Base-by-base conservation (phyloP, 2,797 vertebrate species). In the Sebastes iracundus region DNA sequence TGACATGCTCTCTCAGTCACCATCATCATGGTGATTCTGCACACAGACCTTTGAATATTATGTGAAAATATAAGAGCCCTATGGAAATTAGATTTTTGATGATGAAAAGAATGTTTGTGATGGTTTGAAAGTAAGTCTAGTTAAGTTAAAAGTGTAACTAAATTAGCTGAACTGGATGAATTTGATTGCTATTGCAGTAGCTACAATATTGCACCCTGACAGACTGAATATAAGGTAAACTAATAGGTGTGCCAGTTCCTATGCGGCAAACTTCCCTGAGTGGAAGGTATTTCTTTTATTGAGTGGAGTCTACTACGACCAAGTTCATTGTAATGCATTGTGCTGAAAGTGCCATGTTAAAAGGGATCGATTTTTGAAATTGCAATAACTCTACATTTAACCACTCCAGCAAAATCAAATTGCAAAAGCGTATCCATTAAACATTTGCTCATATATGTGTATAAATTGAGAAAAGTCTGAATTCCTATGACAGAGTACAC, bases 351-450 rank as follows among this genome's bases (percentile, higher is more conserved):
- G 22, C 28, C 66, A 74, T 75, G 59, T 90, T 80, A 74, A 81
- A 83, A 76, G 42, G 2, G 7, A 86, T 81, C 53, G 76, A 82
- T 87, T 88, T 83, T 79, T 74, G 62, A 85, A 80, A 82, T 30
- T 74, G 64, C 61, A 79, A 81, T 87, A 85, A 78, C 75, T 89
- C 84, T 58, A 58, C 9, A 81, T 89, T 83, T 68, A 79, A 70
- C 58, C 35, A 73, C 61, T 74, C 18, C 16, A 74, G 32, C 32
- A 46, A 66, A 86, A 86, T 75, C 30, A 13, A 18, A 84, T 90
- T 85, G 68, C 25, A 79, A 38, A 78, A 76, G 49, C 0, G 1
- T 63, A 64, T 75, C 62, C 70, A 83, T 84, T 60, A 65, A 82
- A 79, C 56, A 82, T 85, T 69, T 82, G 46, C 55, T 75, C 25